A percentile compares a stretch with the other conserved stretches of the same genome.
Evolutionary conservation across 2,113 vertebrate genomes (phyloP).

Genomic region (Trematomus loennbergii): DNA sequence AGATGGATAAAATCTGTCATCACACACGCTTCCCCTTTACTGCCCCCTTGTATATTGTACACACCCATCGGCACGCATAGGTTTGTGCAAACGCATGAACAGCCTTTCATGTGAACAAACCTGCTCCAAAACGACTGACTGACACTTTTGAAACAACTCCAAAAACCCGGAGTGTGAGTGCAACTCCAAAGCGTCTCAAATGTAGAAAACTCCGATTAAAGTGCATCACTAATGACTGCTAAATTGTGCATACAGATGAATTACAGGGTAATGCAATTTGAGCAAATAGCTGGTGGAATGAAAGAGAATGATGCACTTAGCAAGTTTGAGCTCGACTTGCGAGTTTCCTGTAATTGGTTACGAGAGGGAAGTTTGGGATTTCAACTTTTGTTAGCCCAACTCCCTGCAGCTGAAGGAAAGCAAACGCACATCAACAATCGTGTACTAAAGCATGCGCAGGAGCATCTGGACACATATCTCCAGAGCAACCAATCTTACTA

Average conservation of each 20-base stretch:
- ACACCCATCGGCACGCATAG: constrained; percentile 26
- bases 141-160: constrained; percentile 56
- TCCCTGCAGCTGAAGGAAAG: constrained; percentile 24
- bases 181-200: constrained; percentile 5
- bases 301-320: constrained; percentile 30
- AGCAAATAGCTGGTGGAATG: constrained; percentile 31
- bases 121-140: constrained; percentile 59
- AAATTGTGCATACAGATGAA: constrained; percentile 28
- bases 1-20: constrained; percentile 35
- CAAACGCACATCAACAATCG: not conserved
- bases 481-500: constrained; percentile 58
- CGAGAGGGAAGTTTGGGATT: constrained; percentile 8
- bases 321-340: constrained; percentile 57
- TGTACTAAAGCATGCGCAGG: constrained; percentile 8
- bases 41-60: constrained; percentile 7
- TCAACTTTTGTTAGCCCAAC: constrained; percentile 29
- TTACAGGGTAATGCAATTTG: constrained; percentile 31
- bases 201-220: constrained; percentile 22
- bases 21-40: constrained; percentile 1
- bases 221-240: constrained; percentile 12
- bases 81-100: constrained; percentile 13
- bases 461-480: constrained; percentile 60
- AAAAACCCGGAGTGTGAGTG: constrained; percentile 44
- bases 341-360: constrained; percentile 32
- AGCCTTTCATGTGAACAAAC: constrained; percentile 69